Base-by-base conservation (phyloP, 2,888 invertebrate genomes). In the Drosophila fulvimacula region DNA sequence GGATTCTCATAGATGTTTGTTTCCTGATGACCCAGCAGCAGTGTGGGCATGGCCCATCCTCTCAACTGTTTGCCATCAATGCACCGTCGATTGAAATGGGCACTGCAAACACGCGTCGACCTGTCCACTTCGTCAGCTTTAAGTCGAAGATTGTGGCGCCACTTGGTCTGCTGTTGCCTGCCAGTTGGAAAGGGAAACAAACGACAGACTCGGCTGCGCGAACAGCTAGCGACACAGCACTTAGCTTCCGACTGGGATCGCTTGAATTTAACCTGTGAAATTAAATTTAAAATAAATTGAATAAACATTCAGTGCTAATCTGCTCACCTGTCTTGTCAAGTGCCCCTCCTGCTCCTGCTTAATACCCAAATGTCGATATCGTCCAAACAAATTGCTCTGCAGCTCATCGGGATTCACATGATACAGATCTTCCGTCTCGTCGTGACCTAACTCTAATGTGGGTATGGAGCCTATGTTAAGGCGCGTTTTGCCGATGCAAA, bases 71-170 rank as follows among this genome's bases (percentile, higher is more conserved):
- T 91, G n/a, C 88, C 90, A 13, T 89, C 90, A 5, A 89, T 76
- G 68, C 91, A 91, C 5, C 91, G 90, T 11, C 90, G 85, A 55
- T 90, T 90, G 19, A 91, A 91, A 59, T 91, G 91, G 0, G 78
- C 64, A 48, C 87, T 90, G 65, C 91, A 91, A 5, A 91, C 78
- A 17, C 81, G 79, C 5, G 82, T 73, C 24, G 66, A 59, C 3
- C 71, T 70, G 11, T 83, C 68, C 15, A 81, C 67, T 3, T 76
- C 79, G 1, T 58, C 44, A 1, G 76, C 55, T 0, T 73, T 61
- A n/a, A 91, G 67, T n/a, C 76, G 80, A 2, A 91, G 74, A 65
- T 91, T 91, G 53, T 90, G 85, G n/a, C 88, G 77, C 91, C 91
- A 91, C 51, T 91, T 91, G 4, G 72, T 79, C 24, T 82, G 72